phyloP scores from a whole-genome alignment of 2,797 vertebrate species.

The Tenualosa thibaudeaui region DNA sequence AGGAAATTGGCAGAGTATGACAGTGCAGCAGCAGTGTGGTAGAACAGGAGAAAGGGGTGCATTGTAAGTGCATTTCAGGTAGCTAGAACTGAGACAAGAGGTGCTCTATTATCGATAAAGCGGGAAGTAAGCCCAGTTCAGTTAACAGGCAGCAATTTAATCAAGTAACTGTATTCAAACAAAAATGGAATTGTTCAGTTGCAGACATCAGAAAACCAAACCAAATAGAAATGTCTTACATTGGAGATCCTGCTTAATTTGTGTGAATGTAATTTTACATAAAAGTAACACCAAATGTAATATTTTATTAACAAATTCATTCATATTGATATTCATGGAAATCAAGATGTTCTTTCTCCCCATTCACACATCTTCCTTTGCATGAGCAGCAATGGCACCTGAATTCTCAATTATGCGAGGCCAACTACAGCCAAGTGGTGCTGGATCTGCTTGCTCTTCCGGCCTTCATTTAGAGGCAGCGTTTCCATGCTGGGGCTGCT shows the following conservation, averaged over 20 bases:
- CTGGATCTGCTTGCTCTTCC: not conserved
- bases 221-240: not conserved
- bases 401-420: not conserved
- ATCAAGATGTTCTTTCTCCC: too few relatives aligned
- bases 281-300: not conserved
- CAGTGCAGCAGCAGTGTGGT: too few relatives aligned
- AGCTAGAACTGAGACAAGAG: too few relatives aligned
- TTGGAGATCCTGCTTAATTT: not conserved
- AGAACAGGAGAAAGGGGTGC: too few relatives aligned
- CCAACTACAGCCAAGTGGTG: not conserved
- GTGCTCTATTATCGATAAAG: too few relatives aligned
- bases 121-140: not conserved
- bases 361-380: not conserved
- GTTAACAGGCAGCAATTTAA: not conserved
- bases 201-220: not conserved
- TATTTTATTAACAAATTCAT: not conserved
- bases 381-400: not conserved
- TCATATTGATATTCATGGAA: not conserved
- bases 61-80: too few relatives aligned
- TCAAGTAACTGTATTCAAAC: not conserved
- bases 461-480: conserved; percentile 81
- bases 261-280: not conserved
- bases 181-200: too few relatives aligned
- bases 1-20: too few relatives aligned
- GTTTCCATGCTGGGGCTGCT: conserved; percentile 77